A percentile compares a stretch with the other conserved stretches of the same genome.
These are phyloP conservation scores for Ptilonorhynchus violaceus DNA, from an alignment of 2,113 vertebrate genomes.

Conservation along the genomic window DNA sequence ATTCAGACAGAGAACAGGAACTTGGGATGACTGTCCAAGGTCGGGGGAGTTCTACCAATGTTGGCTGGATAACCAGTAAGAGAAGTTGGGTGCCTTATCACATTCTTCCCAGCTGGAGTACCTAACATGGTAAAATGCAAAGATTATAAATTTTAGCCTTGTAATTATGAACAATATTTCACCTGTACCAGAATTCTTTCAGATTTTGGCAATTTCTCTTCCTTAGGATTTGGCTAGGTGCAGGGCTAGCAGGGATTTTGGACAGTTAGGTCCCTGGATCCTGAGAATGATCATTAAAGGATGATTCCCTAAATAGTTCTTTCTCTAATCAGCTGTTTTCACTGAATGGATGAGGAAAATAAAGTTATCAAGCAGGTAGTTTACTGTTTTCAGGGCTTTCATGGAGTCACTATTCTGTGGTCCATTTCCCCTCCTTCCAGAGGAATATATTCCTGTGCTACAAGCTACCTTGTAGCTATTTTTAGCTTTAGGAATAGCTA, in stretches of 20 bases:
- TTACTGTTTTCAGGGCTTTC: neutral
- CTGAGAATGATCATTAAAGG: neutral
- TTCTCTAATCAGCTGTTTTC: neutral
- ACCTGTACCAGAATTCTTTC: neutral
- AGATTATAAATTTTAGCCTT: neutral
- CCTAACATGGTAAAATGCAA: neutral
- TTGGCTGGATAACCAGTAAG: neutral
- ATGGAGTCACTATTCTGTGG: neutral
- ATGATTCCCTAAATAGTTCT: neutral
- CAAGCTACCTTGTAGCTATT: no score
- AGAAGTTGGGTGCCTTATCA: neutral
- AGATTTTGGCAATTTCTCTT: neutral
- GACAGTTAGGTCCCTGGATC: neutral
- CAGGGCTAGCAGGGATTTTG: neutral
- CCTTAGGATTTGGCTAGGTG: neutral
- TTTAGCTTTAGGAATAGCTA: no score
- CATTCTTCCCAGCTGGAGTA: neutral
- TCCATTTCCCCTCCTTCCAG: neutral
- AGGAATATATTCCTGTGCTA: neutral
- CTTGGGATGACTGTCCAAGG: neutral
- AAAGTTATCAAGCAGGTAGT: neutral
- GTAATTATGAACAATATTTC: neutral
- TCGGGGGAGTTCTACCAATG: neutral
- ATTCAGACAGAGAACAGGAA: neutral
- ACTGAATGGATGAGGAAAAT: neutral